Base-by-base conservation (phyloP, 2,797 vertebrate genomes). In the Fundulus diaphanus region DNA sequence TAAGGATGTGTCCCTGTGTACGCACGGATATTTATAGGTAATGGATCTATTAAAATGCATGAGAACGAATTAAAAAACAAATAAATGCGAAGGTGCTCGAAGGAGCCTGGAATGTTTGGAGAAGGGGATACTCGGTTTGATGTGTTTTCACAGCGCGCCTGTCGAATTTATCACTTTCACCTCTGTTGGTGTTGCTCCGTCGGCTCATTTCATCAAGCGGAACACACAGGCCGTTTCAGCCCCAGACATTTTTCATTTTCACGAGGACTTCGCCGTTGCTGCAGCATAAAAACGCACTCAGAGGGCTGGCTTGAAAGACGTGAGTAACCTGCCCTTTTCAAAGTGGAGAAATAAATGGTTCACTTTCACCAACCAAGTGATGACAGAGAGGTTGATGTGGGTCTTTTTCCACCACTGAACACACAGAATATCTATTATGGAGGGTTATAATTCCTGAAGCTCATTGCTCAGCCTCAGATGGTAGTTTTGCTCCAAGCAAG, bases 1-100 rank as follows among this genome's bases (percentile, higher is more conserved):
- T 84, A 78, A 91, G 91, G 90, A 91, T 90, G 88, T 51, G 80
- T 87, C 80, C 79, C 86, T 89, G 90, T 88, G 86, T 86, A 83
- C 72, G 84, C 78, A 90, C 3, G 79, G 89, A 92, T 95, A 95
- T 95, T 95, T 95, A 93, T 93, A 95, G 91, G 84, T 89, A 89
- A 94, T 91, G 88, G 91, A 92, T 93, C 89, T 94, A 93, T 93
- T 93, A 94, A 94, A 95, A 95, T 94, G 93, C 91, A 94, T 87
- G 91, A 92, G 90, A 92, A 86, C 76, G 80, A 93, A 95, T 93
- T 92, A 88, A 93, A 95, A 93, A 92, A 94, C 87, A 91, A 93
- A 93, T 92, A 92, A 89, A 92, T 88, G 87, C 77, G 6, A 86
- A 90, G 87, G 88, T 89, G 86, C 89, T 87, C 86, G 74, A 90